Percentiles rank a stretch among this genome's conserved stretches.
These are phyloP conservation scores for Anthoscopus minutus DNA, from an alignment of 2,113 vertebrate species.

Conservation along the genomic window DNA sequence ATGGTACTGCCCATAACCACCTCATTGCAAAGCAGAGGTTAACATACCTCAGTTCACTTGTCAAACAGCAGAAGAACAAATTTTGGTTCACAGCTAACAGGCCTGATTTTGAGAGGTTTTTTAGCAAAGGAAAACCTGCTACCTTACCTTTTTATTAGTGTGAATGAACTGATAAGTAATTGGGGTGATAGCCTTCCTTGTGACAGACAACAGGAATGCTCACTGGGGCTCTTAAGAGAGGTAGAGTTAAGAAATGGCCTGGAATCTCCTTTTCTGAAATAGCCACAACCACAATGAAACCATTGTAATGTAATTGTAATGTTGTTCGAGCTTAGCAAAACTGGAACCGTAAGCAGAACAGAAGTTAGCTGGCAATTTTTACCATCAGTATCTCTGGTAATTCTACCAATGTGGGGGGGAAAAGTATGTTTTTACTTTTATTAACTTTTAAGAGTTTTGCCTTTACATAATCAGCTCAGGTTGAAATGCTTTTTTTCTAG, in stretches of 20 bases:
- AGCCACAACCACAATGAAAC: background rate
- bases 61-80: background rate
- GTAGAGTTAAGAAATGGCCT: background rate
- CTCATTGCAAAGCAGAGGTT: background rate
- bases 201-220: background rate
- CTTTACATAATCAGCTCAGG: background rate
- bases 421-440: background rate
- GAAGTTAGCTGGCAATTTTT: background rate
- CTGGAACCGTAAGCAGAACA: background rate
- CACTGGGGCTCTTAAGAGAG: background rate
- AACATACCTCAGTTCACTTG: background rate
- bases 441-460: background rate
- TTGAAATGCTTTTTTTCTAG: background rate
- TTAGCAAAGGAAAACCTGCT: background rate
- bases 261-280: background rate
- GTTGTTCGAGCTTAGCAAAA: background rate
- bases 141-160: background rate
- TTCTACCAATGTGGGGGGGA: accelerated
- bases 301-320: background rate
- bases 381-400: background rate
- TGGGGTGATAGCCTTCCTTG: background rate
- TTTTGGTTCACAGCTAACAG: background rate
- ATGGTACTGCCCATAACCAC: background rate
- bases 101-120: background rate
- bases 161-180: background rate